Percentiles rank a stretch among this genome's conserved stretches.
These are phyloP conservation scores for Pseudomyrmex dendroicus DNA, from an alignment of 1,140 invertebrate genomes.

Conservation along the genomic window DNA sequence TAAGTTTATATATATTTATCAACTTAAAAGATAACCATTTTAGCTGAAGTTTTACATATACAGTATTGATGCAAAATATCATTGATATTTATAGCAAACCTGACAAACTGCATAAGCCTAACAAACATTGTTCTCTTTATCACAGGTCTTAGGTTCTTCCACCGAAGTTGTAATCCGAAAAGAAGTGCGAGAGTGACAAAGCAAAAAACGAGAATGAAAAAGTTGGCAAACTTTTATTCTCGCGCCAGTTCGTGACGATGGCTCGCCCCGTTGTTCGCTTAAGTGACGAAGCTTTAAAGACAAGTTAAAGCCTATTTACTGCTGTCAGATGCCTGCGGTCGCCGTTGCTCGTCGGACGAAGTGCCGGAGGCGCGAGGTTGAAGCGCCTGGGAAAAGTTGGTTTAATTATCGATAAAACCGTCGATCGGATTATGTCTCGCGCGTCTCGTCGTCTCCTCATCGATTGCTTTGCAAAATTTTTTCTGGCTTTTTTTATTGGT, in stretches of 20 bases:
- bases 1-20: no score
- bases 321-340: slow-evolving; percentile 56
- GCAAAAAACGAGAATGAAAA: slow-evolving; percentile 32
- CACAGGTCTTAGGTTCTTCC: not conserved
- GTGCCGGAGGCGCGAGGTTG: slow-evolving; percentile 16
- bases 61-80: no score
- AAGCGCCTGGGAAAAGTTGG: slow-evolving; percentile 49
- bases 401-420: slow-evolving; percentile 68
- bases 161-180: slow-evolving; percentile 45
- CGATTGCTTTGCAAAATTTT: not conserved
- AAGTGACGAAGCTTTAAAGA: slow-evolving; percentile 57
- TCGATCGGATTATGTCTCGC: slow-evolving; percentile 33
- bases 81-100: no score
- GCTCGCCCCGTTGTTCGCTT: slow-evolving; percentile 38
- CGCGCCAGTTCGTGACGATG: slow-evolving; percentile 11
- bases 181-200: no score
- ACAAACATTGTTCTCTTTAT: slow-evolving; percentile 1
- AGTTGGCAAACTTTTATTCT: slow-evolving; percentile 54
- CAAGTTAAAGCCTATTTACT: slow-evolving; percentile 61
- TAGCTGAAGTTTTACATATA: no score
- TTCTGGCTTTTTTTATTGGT: not conserved
- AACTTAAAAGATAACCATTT: no score
- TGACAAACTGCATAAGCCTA: no score
- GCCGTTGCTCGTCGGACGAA: slow-evolving; percentile 34
- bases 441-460: slow-evolving; percentile 8